Evolutionary conservation across 2,888 invertebrate species (phyloP), one percentile per base, ranked within the genome.

Genomic region (Drosophila ustulata): DNA sequence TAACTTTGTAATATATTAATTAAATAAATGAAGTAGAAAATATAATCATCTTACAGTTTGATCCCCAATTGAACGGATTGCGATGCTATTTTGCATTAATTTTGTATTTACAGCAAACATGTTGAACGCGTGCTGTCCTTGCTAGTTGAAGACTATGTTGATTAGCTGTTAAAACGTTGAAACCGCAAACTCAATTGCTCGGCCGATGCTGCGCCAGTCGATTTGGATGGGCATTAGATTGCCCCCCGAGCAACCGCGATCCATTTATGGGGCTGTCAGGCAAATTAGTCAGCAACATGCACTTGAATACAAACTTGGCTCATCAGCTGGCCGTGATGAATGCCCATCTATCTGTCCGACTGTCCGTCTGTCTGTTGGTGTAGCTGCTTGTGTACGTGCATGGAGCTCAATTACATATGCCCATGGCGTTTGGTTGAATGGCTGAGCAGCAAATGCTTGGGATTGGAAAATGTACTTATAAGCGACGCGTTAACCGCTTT

Each of bases 401-500:
- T 58, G 61, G 51, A 64, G 66, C 66, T 75, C 70, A 77, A 80
- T 88, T 84, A 88, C 75, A 75, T 75, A 69, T 71, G 70, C 71
- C 55, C 47, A 26, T 8, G 25, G 68, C 64, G 18, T 46, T 18
- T 49, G 30, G 28, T 9, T 39, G 28, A 47, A 41, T 53, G 34
- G 59, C 43, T 26, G 52, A 34, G 52, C 18, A 34, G 52, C 18
- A 30, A 25, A 18, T 34, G 46, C 37, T 43, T 9, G 47, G 52
- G 25, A 43, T 53, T 41, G 57, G 61, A 58, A 71, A 50, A 52
- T 55, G 51, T 43, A 77, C 49, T 53, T 58, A 69, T 80, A 66
- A 83, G 65, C 55, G 56, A 57, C 66, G 88, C 88, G 85, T 80
- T 85, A 88, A 88, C 75, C 65, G 68, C 77, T 77, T 75, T 62